These are phyloP conservation scores for Styela clava DNA, from an alignment of 23 tunicate genomes.

Conservation along the genomic window DNA sequence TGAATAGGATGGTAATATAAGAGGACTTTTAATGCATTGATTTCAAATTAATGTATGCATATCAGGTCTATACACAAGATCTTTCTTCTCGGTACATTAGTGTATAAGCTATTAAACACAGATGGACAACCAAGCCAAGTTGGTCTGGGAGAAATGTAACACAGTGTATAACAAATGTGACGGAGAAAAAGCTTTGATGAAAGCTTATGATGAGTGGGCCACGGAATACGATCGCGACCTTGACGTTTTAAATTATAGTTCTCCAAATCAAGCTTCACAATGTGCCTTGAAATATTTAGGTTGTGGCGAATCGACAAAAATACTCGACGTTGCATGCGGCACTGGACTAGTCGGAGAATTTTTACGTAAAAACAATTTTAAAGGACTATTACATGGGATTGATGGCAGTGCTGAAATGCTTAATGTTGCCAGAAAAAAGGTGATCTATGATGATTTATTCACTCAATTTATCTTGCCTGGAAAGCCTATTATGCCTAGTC, in stretches of 20 bases:
- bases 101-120: no score
- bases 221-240: background rate
- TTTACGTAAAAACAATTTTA: background rate
- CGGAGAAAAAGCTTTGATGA: background rate
- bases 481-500: background rate
- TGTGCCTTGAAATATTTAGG: background rate
- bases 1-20: no score
- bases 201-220: background rate
- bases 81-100: no score
- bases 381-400: background rate
- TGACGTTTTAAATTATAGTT: background rate
- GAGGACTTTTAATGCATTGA: no score
- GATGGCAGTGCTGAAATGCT: background rate
- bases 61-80: no score
- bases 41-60: no score
- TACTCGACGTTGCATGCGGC: background rate
- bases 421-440: background rate
- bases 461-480: background rate
- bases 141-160: background rate
- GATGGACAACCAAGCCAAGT: no score
- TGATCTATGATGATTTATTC: background rate
- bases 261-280: background rate
- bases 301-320: background rate
- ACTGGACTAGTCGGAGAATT: background rate
- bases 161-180: background rate